Conservation (phyloP, 1,140 invertebrate species). For the Druon quercuslanigerum region DNA sequence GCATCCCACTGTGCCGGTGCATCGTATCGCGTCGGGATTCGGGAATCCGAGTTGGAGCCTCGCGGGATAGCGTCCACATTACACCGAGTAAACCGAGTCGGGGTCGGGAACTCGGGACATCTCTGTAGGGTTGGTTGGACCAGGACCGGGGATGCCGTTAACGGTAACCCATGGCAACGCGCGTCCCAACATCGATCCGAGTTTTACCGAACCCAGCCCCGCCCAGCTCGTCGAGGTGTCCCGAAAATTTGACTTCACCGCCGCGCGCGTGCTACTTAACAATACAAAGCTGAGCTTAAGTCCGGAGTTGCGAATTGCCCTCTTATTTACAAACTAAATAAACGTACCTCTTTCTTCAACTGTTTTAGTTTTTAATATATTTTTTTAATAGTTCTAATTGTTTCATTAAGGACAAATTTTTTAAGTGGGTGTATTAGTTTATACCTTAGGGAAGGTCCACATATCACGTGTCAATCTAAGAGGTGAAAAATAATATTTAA, state of each 20-base stretch:
- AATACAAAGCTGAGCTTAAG: neutral
- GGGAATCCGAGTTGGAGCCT: neutral
- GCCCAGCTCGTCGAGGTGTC: conserved; percentile 63
- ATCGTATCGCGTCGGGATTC: neutral
- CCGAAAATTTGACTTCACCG: conserved; percentile 63
- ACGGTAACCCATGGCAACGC: conserved; percentile 74
- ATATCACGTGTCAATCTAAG: no score
- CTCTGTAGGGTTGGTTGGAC: conserved; percentile 45
- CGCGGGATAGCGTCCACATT: conserved; percentile 18
- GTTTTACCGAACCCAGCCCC: conserved; percentile 73
- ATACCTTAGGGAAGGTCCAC: no score
- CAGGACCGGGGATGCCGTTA: conserved; percentile 71
- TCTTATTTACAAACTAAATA: no score
- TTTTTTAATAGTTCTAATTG: no score
- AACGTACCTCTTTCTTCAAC: no score
- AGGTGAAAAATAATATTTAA: no score
- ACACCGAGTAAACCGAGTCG: conserved; percentile 6
- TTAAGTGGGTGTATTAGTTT: no score
- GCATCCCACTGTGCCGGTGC: neutral
- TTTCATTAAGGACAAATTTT: no score
- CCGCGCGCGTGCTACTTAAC: neutral
- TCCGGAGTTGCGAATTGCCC: no score
- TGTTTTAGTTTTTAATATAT: no score
- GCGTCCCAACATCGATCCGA: conserved; percentile 75
- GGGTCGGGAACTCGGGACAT: conserved; percentile 3